Conservation (phyloP, 2,888 invertebrate genomes). For the Morinoia aosen region DNA sequence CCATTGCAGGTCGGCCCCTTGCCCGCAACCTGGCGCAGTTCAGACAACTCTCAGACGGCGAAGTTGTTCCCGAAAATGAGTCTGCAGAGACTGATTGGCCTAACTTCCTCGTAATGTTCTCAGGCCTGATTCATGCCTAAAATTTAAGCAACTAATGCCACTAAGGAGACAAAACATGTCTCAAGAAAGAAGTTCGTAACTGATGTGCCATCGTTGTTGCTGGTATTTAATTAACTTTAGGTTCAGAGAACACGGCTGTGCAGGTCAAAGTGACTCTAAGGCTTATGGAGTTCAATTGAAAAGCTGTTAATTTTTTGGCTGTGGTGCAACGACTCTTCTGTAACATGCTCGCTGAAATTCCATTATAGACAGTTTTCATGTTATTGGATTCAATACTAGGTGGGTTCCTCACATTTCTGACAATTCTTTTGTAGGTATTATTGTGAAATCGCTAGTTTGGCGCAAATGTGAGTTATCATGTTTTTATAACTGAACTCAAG, state of each 20-base stretch:
- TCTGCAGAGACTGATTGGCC: slow-evolving; percentile 40
- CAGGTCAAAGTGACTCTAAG: not conserved
- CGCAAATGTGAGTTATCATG: too few relatives aligned
- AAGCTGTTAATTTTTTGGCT: not conserved
- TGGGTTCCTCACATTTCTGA: too few relatives aligned
- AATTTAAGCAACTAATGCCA: slow-evolving; percentile 12
- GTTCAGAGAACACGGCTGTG: not conserved
- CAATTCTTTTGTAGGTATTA: too few relatives aligned
- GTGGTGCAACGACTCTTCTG: not conserved
- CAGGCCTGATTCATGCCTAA: slow-evolving; percentile 34
- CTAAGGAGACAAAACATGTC: not conserved
- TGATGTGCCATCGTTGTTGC: not conserved
- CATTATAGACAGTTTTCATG: not conserved
- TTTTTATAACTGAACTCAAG: too few relatives aligned
- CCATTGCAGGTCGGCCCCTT: not conserved
- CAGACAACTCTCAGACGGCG: not conserved
- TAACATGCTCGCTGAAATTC: not conserved
- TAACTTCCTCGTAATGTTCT: slow-evolving; percentile 34
- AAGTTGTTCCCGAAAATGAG: slow-evolving; percentile 21
- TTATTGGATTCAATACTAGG: too few relatives aligned
- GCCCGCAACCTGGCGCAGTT: not conserved
- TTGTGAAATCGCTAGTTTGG: too few relatives aligned
- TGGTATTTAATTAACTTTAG: not conserved
- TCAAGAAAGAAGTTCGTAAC: not conserved
- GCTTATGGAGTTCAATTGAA: not conserved